Evolutionary conservation across 1,140 invertebrate species (phyloP).

Genomic region (Euura lappo): DNA sequence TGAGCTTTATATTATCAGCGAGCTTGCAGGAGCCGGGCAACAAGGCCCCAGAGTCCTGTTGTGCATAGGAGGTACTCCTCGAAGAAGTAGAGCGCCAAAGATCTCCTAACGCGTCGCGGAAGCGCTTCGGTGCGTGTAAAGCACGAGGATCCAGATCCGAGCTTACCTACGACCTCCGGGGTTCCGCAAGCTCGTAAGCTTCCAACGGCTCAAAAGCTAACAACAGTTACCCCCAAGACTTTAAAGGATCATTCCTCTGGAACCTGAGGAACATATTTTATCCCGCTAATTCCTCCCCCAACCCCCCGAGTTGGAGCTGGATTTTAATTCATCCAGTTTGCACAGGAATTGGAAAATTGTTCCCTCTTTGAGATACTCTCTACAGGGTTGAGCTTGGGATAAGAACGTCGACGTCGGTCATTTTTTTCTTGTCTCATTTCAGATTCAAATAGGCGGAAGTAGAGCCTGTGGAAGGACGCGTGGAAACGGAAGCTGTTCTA

Average conservation of each 20-base stretch:
- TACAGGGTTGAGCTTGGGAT: too few relatives aligned
- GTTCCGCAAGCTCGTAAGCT: too few relatives aligned
- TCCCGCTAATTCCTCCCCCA: not conserved
- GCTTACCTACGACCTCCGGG: not conserved
- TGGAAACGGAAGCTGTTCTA: constrained; percentile 8
- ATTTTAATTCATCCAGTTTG: not conserved
- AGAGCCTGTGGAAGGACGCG: not conserved
- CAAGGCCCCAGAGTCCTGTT: not conserved
- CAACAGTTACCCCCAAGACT: not conserved
- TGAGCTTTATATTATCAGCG: too few relatives aligned
- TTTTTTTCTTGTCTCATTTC: too few relatives aligned
- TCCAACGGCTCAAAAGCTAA: too few relatives aligned
- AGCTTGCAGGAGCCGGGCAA: too few relatives aligned
- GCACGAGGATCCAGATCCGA: not conserved
- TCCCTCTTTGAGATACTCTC: not conserved
- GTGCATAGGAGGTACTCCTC: not conserved
- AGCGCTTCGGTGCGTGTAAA: not conserved
- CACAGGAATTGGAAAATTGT: not conserved
- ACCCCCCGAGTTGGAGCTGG: too few relatives aligned
- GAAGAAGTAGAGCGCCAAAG: not conserved
- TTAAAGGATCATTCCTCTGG: not conserved
- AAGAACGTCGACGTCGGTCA: too few relatives aligned
- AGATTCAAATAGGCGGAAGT: too few relatives aligned
- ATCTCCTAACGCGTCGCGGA: not conserved
- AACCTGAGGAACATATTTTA: not conserved